Conservation (phyloP, 2,888 invertebrate species). For the Volucella bombylans region DNA sequence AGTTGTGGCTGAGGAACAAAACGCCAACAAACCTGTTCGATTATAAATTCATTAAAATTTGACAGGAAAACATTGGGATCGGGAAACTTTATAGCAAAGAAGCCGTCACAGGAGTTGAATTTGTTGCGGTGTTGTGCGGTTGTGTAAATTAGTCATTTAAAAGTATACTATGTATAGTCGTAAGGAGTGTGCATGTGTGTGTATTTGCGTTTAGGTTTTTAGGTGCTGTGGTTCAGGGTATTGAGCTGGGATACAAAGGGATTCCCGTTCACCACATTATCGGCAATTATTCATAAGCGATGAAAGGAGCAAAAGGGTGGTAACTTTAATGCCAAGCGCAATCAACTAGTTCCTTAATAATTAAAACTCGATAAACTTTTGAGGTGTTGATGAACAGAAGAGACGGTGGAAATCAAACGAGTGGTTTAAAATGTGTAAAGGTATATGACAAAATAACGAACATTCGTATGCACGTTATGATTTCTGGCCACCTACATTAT, state of each 20-base stretch:
- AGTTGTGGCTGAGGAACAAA: constrained; percentile 61
- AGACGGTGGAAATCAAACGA: background rate
- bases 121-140: constrained; percentile 54
- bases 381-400: constrained; percentile 57
- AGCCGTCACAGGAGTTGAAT: constrained; percentile 25
- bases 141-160: constrained; percentile 72
- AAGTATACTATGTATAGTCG: constrained; percentile 42
- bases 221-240: no score
- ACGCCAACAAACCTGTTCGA: constrained; percentile 67
- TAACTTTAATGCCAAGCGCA: constrained; percentile 70
- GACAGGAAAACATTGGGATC: constrained; percentile 69
- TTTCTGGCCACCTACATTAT: constrained; percentile 59
- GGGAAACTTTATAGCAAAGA: constrained; percentile 62
- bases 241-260: constrained; percentile 45
- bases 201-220: background rate
- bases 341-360: constrained; percentile 73
- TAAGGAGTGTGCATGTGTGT: constrained; percentile 16
- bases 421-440: background rate
- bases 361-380: constrained; percentile 69
- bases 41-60: constrained; percentile 73
- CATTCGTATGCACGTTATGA: constrained; percentile 32
- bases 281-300: constrained; percentile 73
- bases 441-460: constrained; percentile 5
- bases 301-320: constrained; percentile 69
- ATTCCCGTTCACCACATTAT: constrained; percentile 71